phyloP scores from a whole-genome alignment of 2,113 vertebrate species.

The Nicator chloris region DNA sequence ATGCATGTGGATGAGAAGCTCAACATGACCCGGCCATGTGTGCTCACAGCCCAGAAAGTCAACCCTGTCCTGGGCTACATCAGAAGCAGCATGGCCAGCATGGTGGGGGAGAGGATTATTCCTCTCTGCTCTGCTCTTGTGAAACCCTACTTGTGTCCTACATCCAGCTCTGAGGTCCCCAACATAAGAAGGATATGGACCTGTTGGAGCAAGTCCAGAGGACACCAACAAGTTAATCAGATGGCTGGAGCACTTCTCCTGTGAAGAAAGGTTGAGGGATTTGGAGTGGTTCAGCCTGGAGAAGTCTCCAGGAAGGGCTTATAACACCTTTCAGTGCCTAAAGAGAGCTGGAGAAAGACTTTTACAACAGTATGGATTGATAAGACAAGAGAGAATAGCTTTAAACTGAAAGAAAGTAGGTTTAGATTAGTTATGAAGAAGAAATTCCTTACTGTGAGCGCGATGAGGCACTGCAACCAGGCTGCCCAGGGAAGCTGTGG shows the following conservation, averaged over 20 bases:
- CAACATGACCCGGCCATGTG: fast-evolving
- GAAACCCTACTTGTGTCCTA: fast-evolving
- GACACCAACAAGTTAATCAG: background rate
- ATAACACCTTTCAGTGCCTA: background rate
- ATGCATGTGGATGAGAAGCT: background rate
- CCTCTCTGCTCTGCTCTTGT: background rate
- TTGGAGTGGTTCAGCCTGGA: background rate
- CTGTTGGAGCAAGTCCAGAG: background rate
- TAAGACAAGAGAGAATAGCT: background rate
- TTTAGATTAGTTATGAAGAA: background rate
- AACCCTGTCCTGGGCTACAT: background rate
- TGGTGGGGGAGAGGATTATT: background rate
- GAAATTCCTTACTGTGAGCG: background rate
- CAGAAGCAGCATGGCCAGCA: background rate
- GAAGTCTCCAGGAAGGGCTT: background rate
- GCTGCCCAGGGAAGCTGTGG: background rate
- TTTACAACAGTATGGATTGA: background rate
- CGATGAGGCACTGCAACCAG: too few species aligned
- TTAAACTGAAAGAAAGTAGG: background rate
- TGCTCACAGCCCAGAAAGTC: background rate
- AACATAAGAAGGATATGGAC: background rate
- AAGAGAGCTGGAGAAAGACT: background rate
- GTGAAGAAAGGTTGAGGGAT: background rate
- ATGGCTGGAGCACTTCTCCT: background rate
- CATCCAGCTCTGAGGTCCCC: background rate